Base-by-base conservation (phyloP, 2,888 invertebrate species). In the Thymelicus sylvestris region DNA sequence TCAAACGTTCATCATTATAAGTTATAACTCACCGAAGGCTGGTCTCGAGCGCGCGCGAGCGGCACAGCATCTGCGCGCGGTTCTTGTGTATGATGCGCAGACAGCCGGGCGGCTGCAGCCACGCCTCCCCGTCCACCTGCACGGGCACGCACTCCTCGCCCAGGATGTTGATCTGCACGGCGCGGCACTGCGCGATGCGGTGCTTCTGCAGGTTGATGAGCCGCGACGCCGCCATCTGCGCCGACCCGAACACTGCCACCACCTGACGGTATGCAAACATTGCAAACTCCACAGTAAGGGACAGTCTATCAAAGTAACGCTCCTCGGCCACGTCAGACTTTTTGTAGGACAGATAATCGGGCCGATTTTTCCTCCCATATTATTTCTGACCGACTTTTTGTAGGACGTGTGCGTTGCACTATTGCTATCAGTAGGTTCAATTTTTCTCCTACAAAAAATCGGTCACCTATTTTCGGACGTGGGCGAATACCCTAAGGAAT, bases 41-140 rank as follows among this genome's bases (percentile, higher is more conserved):
- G 68, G 97, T 97, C 89, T 99, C 99, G 77, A 99, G 94, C 7
- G 97, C 96, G 79, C 98, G 95, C 86, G 98, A 98, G 73, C 99
- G 95, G 83, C 98, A 98, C 38, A 99, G 93, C 97, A 99, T 98
- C 93, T 99, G 99, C 85, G 99, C 98, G 67, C 99, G 95, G 91
- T 99, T 99, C 93, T 99, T 99, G 90, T 99, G 99, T 78, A 98
- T 96, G 78, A 99, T 99, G 70, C 98, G 95, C 78, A 99, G 98
- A 86, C 98, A 98, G 50, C 99, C 99, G 0, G 99, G 99, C 0
- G 98, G 98, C 88, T 99, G 99, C 55, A 99, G 95, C 99, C 99
- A 99, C 1, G 99, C 99, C 89, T 99, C 99, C 0, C 99, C 99
- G 85, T 99, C 99, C 55, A 99, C 99, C 92, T 98, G 98, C 67